Evolutionary conservation across 2,797 vertebrate genomes (phyloP), one percentile per base, ranked within the genome.

Genomic region (Yasuhikotakia modesta): DNA sequence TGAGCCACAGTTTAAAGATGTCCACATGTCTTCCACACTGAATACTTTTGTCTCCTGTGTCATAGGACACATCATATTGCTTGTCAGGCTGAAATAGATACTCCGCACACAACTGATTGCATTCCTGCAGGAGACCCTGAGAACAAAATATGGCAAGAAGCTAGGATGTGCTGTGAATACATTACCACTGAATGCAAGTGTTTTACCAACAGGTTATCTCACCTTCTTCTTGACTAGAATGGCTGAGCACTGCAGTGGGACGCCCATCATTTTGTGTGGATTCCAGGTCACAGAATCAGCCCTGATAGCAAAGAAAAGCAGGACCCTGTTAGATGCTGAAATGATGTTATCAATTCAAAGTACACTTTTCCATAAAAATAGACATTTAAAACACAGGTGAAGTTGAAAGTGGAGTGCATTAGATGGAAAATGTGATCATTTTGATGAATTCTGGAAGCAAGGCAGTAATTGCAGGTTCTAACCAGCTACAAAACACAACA

Each of bases 31-130:
- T 19, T 11, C 89, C 90, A 24, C 91, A 93, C 22, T 94, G 93
- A 84, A 94, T 92, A 69, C 82, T 89, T 83, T 93, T 94, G 81
- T 95, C 90, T 5, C 88, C 91, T 0, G 87, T 91, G 78, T 94
- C 91, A 57, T 93, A 94, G 77, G 86, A 76, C 64, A 86, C 71
- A 32, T 92, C 84, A 11, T 93, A 91, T 0, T 85, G 78, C 83
- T 95, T 94, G 88, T 94, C 92, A 3, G 79, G 83, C 85, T 95
- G 93, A 84, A 95, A 94, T 35, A 95, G 90, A 79, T 91, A 94
- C 21, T 85, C 85, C 0, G 91, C 87, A 21, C 66, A 61, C 48
- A 91, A 80, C 66, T 93, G 83, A 67, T 93, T 95, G 73, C 90
- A 95, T 10, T 84, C 74, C 70, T 91, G 84, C 16, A 93, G 82